phyloP scores from a whole-genome alignment of 2,888 invertebrate species.

The Teleogryllus oceanicus region DNA sequence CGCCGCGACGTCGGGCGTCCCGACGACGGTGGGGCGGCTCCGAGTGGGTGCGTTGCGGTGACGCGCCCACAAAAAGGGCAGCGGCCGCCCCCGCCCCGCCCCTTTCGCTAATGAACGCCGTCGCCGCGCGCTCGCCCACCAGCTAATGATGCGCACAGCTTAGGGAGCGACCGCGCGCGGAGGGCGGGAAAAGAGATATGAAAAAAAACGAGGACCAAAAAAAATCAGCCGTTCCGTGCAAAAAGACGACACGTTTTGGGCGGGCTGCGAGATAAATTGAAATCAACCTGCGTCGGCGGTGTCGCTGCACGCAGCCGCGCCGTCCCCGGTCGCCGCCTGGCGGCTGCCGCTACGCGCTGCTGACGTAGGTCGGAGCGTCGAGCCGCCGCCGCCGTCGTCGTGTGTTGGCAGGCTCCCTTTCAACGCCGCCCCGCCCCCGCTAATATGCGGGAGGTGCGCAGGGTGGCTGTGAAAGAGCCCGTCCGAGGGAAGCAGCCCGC shows the following conservation, averaged over 20 bases:
- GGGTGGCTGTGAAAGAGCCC: too few relatives aligned
- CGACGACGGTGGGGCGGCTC: not conserved
- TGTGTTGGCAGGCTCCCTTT: too few relatives aligned
- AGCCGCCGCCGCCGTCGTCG: too few relatives aligned
- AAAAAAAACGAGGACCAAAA: not conserved
- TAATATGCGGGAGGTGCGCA: too few relatives aligned
- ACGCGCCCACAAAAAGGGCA: not conserved
- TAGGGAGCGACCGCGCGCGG: not conserved
- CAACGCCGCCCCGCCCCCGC: too few relatives aligned
- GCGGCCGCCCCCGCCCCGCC: not conserved
- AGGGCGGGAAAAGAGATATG: slow-evolving; percentile 5
- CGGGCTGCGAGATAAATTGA: slow-evolving; percentile 18
- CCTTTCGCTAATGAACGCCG: not conserved
- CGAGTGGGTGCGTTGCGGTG: not conserved
- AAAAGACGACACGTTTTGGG: slow-evolving; percentile 9
- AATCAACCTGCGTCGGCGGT: not conserved
- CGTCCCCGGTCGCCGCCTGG: not conserved
- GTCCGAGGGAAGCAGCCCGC: too few relatives aligned
- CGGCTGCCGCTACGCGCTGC: too few relatives aligned
- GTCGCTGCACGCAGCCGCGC: not conserved
- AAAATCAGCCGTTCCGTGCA: not conserved
- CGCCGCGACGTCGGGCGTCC: not conserved
- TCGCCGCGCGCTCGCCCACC: not conserved
- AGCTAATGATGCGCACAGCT: not conserved
- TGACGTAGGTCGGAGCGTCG: too few relatives aligned